A percentile compares a stretch with the other conserved stretches of the same genome.
Evolutionary conservation across 1,140 invertebrate species (phyloP).

Genomic region (Microvelia longipes): DNA sequence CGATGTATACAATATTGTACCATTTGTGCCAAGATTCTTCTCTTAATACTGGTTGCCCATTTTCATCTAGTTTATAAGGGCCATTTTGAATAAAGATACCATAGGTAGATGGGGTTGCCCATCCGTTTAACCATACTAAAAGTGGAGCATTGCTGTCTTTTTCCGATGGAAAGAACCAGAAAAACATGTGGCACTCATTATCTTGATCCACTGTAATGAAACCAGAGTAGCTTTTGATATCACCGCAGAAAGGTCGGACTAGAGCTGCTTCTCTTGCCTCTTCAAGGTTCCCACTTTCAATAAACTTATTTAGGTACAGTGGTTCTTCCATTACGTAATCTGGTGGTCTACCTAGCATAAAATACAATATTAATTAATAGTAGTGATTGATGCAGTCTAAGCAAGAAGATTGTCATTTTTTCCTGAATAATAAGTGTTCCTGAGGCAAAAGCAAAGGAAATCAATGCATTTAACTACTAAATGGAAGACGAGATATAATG

Average conservation of each 20-base stretch:
- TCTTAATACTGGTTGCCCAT: constrained; percentile 8
- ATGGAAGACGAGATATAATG: neutral
- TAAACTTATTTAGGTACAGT: constrained; percentile 17
- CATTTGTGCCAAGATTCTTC: constrained; percentile 54
- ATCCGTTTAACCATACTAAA: constrained; percentile 61
- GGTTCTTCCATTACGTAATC: neutral
- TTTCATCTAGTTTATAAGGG: constrained; percentile 36
- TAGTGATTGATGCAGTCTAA: too few relatives aligned
- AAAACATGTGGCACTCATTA: constrained; percentile 69
- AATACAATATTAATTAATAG: too few relatives aligned
- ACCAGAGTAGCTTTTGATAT: constrained; percentile 36
- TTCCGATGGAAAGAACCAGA: constrained; percentile 73
- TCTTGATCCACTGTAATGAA: constrained; percentile 58
- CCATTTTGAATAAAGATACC: constrained; percentile 72
- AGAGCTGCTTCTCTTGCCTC: neutral
- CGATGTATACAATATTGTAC: constrained; percentile 66
- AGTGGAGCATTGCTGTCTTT: constrained; percentile 39
- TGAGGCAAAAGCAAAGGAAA: neutral
- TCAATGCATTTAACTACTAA: neutral
- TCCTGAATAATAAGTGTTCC: neutral
- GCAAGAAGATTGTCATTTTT: neutral
- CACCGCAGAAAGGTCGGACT: neutral
- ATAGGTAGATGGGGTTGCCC: constrained; percentile 63
- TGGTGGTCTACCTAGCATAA: neutral
- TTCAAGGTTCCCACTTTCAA: constrained; percentile 10